phyloP scores from a whole-genome alignment of 37 sponge, comb jelly and placozoan genomes.

The Halisarca cf. caerulea region DNA sequence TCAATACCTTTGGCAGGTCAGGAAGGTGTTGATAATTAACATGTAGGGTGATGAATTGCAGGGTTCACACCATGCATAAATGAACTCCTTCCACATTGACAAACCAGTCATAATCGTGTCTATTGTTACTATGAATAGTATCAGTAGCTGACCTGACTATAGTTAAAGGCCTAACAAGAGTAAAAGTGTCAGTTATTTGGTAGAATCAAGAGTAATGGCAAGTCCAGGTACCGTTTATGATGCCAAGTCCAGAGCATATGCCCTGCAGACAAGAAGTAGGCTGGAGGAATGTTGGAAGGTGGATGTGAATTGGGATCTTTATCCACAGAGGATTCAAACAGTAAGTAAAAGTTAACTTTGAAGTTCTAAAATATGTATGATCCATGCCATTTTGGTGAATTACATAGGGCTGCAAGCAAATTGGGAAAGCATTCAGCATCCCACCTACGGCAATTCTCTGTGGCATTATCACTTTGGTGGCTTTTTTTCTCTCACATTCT shows the following conservation, averaged over 20 bases:
- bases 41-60: too few species aligned
- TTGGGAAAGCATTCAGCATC: conserved; percentile 20
- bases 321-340: background rate
- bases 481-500: conserved; percentile 30
- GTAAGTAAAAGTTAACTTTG: background rate
- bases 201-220: background rate
- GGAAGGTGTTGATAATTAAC: too few species aligned
- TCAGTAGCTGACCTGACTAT: background rate
- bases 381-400: background rate
- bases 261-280: background rate
- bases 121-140: background rate
- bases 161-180: background rate
- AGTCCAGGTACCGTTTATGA: background rate
- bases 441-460: conserved; percentile 31
- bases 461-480: conserved; percentile 3
- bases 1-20: too few species aligned
- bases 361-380: background rate
- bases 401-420: conserved; percentile 32
- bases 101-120: background rate
- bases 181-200: background rate
- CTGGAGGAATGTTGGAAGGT: conserved; percentile 1
- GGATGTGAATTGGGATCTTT: conserved; percentile 2
- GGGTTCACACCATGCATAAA: too few species aligned
- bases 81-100: background rate
- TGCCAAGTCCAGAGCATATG: background rate